Evolutionary conservation across 2,888 invertebrate genomes (phyloP), one percentile per base, ranked within the genome.

Genomic region (Caenorhabditis drosophilae): DNA sequence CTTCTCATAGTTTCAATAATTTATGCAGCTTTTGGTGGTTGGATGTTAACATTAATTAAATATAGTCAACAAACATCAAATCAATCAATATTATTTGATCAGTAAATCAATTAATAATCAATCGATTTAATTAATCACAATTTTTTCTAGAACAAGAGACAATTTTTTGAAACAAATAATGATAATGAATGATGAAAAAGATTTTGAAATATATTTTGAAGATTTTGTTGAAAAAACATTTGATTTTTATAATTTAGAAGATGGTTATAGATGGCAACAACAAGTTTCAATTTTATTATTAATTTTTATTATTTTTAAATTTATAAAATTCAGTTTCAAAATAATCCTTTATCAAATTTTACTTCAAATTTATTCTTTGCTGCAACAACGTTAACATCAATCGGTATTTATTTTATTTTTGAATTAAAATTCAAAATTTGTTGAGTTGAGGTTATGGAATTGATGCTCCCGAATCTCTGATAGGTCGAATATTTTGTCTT

Each of bases 351-450:
- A 3, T 55, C 71, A 18, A 68, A 68, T 36, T 60, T 71, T 31
- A 72, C 72, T 12, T 70, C 67, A 42, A 73, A 71, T 36, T 42
- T 82, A 7, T 81, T 82, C 50, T 82, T 82, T 59, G 73, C 77
- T 11, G 73, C 78, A 18, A 82, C 82, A 1, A 79, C 82, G 3
- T 66, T 82, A 9, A 80, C 82, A 31, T 79, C 80, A 0, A 80
- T 82, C 35, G 79, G 78, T 61, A 35, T 27, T 2, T 46, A 9
- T 6, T 25, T 42, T 25, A 25, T 18, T 2, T 16, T 42, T n/a
- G 23, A 41, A 20, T 7, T 7, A 25, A 11, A 4, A 23, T 11
- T 42, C 4, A 25, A 20, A 16, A 26, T 35, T 12, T 15, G 15
- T 45, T 36, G n/a, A n/a, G n/a, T 53, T 35, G 31, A 67, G 67